These are phyloP conservation scores for Parnassius glacialis DNA, from an alignment of 2,888 invertebrate species.

Conservation along the genomic window DNA sequence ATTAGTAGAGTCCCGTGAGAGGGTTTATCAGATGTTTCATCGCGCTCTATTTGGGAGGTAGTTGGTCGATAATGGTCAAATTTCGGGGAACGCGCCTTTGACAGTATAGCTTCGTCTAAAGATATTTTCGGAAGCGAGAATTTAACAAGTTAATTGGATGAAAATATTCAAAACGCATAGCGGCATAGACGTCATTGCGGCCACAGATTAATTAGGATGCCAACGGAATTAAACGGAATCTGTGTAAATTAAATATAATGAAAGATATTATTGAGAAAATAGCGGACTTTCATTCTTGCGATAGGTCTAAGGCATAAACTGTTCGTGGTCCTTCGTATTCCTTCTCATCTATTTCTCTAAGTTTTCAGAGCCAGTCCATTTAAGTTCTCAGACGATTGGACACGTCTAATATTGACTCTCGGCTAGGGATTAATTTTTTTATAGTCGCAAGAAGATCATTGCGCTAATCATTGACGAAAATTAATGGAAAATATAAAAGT, in stretches of 20 bases:
- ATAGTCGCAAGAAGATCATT: too few species aligned
- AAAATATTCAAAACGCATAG: slow-evolving; percentile 65
- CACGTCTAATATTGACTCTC: too few species aligned
- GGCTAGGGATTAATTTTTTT: too few species aligned
- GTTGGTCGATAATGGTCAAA: slow-evolving; percentile 69
- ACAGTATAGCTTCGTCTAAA: slow-evolving; percentile 46
- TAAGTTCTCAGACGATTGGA: too few species aligned
- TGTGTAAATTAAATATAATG: slow-evolving; percentile 26
- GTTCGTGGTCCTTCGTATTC: too few species aligned
- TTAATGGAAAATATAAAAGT: too few species aligned
- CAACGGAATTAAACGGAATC: slow-evolving; percentile 29
- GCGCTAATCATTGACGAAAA: too few species aligned
- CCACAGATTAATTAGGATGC: slow-evolving; percentile 63
- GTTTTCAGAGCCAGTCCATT: too few species aligned
- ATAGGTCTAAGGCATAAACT: too few species aligned
- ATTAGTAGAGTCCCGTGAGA: slow-evolving; percentile 75
- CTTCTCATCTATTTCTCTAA: too few species aligned
- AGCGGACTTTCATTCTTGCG: too few species aligned
- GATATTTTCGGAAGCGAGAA: slow-evolving; percentile 76
- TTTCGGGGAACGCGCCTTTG: slow-evolving; percentile 67
- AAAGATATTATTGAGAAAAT: slow-evolving; percentile 19
- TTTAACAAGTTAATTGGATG: slow-evolving; percentile 78
- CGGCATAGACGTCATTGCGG: slow-evolving; percentile 53
- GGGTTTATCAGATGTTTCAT: slow-evolving; percentile 67
- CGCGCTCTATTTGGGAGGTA: slow-evolving; percentile 79